These are phyloP conservation scores for Neocrepidodera transversa DNA, from an alignment of 2,888 invertebrate genomes.

Conservation along the genomic window DNA sequence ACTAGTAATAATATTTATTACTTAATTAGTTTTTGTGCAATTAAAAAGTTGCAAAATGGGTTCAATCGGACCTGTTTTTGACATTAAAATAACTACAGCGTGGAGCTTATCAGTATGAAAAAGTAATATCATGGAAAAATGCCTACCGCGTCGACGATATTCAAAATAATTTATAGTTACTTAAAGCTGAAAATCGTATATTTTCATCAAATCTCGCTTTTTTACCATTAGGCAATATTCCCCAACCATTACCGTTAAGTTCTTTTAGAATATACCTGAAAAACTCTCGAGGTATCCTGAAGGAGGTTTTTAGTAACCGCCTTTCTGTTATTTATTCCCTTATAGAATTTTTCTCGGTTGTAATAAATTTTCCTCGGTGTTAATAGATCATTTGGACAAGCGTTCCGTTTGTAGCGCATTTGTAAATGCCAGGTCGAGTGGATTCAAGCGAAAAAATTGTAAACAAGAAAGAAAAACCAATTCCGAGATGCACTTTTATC, in stretches of 20 bases:
- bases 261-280: slow-evolving; percentile 19
- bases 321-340: background rate
- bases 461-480: no score
- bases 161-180: slow-evolving; percentile 26
- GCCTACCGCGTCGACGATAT: slow-evolving; percentile 11
- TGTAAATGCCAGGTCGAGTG: no score
- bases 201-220: slow-evolving; percentile 23
- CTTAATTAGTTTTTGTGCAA: no score
- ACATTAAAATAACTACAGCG: background rate
- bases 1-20: no score
- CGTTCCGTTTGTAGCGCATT: no score
- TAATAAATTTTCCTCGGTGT: no score
- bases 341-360: background rate
- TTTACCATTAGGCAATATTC: slow-evolving; percentile 25
- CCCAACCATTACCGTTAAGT: slow-evolving; percentile 16
- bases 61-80: no score
- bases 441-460: no score
- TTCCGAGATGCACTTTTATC: no score
- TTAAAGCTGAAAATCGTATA: slow-evolving; percentile 22
- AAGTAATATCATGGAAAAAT: slow-evolving; percentile 21
- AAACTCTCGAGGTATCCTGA: background rate
- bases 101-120: slow-evolving; percentile 6
- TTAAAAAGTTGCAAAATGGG: no score
- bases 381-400: no score
- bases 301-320: background rate